Evolutionary conservation across 2,113 vertebrate genomes (phyloP).

Genomic region (Protobothrops flavoviridis): DNA sequence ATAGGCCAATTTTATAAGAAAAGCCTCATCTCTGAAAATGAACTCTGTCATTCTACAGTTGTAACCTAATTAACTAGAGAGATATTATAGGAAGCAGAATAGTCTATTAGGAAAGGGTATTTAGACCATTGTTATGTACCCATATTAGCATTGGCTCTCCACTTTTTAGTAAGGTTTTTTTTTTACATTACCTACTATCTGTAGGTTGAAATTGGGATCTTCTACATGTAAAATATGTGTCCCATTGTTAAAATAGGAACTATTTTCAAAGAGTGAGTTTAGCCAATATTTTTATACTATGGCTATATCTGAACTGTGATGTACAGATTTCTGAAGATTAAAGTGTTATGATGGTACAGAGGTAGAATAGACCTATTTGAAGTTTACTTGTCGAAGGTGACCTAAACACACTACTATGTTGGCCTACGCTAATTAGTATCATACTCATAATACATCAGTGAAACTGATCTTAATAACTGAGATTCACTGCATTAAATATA

Average conservation of each 20-base stretch:
- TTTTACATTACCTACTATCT: neutral
- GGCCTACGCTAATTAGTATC: neutral
- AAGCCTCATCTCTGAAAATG: neutral
- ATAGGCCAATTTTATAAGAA: neutral
- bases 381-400: neutral
- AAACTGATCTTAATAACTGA: neutral
- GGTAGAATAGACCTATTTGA: neutral
- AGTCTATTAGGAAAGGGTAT: neutral
- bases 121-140: neutral
- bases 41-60: neutral
- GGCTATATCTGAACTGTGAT: neutral
- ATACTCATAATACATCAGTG: neutral
- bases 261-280: neutral
- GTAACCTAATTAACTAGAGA: neutral
- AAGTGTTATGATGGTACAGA: neutral
- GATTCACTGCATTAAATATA: constrained; percentile 45
- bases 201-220: too few relatives aligned
- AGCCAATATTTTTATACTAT: neutral
- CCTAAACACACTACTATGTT: neutral
- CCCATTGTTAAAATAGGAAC: neutral
- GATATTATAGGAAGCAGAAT: neutral
- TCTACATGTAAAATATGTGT: neutral
- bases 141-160: neutral
- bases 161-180: neutral
- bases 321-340: neutral